phyloP scores from a whole-genome alignment of 1,140 invertebrate species.

The Galendromus occidentalis region DNA sequence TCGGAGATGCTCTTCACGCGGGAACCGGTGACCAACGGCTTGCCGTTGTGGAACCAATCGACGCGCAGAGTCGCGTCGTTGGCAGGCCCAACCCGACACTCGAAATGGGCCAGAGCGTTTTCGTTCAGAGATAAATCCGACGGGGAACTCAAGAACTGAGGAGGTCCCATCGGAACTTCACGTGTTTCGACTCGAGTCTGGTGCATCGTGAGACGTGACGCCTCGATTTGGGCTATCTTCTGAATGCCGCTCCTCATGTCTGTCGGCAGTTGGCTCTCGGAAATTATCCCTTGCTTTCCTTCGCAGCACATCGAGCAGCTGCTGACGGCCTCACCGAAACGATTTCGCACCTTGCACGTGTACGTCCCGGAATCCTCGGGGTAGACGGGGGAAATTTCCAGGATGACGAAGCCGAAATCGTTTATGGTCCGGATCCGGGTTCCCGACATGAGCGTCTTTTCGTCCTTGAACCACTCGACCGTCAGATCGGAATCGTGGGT shows the following conservation, averaged over 20 bases:
- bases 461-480: constrained; percentile 35
- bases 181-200: constrained; percentile 28
- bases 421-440: constrained; percentile 80
- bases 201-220: constrained; percentile 38
- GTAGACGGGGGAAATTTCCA: constrained; percentile 84
- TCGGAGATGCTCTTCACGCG: constrained; percentile 77
- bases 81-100: constrained; percentile 66
- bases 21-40: constrained; percentile 51
- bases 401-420: constrained; percentile 65
- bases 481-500: constrained; percentile 83
- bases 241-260: constrained; percentile 81
- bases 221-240: constrained; percentile 78
- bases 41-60: constrained; percentile 91
- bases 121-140: constrained; percentile 61
- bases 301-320: constrained; percentile 68
- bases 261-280: constrained; percentile 72
- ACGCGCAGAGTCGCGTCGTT: constrained; percentile 78
- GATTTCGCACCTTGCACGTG: constrained; percentile 53
- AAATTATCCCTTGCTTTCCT: constrained; percentile 62
- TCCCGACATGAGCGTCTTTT: constrained; percentile 39
- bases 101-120: constrained; percentile 75
- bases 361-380: constrained; percentile 85
- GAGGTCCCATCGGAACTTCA: constrained; percentile 45
- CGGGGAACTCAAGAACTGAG: constrained; percentile 73
- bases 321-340: constrained; percentile 80